Conservation (phyloP, 1,140 invertebrate species). For the Phenacoccus solenopsis region DNA sequence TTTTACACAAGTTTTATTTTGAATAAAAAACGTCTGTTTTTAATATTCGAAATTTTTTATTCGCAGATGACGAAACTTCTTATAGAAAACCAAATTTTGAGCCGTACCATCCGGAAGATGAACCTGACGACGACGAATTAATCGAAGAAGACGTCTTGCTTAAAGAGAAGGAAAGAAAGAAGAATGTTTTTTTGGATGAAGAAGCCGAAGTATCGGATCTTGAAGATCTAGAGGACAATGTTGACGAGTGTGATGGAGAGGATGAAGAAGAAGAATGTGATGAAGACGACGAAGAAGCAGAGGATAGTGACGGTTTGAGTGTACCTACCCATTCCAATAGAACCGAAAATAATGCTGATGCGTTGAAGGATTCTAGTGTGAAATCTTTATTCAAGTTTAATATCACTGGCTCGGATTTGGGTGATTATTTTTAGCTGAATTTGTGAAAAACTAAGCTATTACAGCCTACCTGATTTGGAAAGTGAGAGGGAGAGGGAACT, state of each 20-base stretch:
- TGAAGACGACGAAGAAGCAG: background rate
- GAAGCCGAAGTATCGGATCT: constrained; percentile 23
- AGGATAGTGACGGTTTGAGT: background rate
- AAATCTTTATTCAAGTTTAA: background rate
- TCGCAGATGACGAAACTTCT: background rate
- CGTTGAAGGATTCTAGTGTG: too few relatives aligned
- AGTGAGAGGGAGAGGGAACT: too few relatives aligned
- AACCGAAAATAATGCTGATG: background rate
- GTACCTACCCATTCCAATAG: background rate
- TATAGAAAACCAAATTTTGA: background rate
- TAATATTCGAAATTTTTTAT: background rate
- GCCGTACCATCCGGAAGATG: background rate
- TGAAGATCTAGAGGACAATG: constrained; percentile 26
- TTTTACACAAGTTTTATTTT: background rate
- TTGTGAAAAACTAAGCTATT: too few relatives aligned
- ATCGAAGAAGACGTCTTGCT: background rate
- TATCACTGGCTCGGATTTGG: background rate
- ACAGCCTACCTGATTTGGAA: too few relatives aligned
- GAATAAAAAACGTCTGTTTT: too few relatives aligned
- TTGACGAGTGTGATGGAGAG: constrained; percentile 23
- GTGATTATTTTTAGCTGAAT: background rate
- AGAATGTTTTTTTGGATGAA: background rate
- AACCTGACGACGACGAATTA: constrained; percentile 5
- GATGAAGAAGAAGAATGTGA: constrained; percentile 31
- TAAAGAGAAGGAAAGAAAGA: background rate